phyloP scores from a whole-genome alignment of 2,797 vertebrate species.

The Diplodus sargus region DNA sequence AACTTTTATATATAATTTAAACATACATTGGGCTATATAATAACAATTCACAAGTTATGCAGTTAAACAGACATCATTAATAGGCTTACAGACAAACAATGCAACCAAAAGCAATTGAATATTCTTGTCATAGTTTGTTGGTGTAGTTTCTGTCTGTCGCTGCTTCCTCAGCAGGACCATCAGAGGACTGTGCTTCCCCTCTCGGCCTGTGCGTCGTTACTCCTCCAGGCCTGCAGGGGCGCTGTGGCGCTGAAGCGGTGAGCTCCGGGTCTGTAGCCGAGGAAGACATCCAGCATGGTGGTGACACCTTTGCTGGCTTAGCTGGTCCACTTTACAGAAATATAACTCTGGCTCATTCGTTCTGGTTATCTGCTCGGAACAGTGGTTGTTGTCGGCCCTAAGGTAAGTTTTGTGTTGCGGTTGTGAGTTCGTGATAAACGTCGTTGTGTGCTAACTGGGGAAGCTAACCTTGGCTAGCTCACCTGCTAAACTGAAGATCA shows the following conservation, averaged over 20 bases:
- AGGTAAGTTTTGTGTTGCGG: slow-evolving; percentile 27
- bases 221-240: slow-evolving; percentile 57
- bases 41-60: too few relatives aligned
- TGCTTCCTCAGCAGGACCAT: too few relatives aligned
- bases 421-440: background rate
- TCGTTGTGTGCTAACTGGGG: background rate
- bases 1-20: too few relatives aligned
- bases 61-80: too few relatives aligned
- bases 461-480: slow-evolving; percentile 19
- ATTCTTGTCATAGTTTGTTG: too few relatives aligned
- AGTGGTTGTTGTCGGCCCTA: accelerated
- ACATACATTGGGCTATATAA: too few relatives aligned
- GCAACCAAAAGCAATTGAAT: too few relatives aligned
- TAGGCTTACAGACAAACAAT: too few relatives aligned
- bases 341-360: accelerated
- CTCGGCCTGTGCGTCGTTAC: background rate
- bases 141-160: too few relatives aligned
- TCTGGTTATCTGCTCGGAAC: background rate
- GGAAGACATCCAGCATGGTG: background rate
- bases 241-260: accelerated
- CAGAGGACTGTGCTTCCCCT: too few relatives aligned
- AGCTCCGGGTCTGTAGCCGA: accelerated
- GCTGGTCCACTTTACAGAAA: background rate
- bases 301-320: background rate
- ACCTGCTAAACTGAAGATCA: background rate